phyloP scores from a whole-genome alignment of 1,140 invertebrate genomes.

The Drosophila eugracilis region DNA sequence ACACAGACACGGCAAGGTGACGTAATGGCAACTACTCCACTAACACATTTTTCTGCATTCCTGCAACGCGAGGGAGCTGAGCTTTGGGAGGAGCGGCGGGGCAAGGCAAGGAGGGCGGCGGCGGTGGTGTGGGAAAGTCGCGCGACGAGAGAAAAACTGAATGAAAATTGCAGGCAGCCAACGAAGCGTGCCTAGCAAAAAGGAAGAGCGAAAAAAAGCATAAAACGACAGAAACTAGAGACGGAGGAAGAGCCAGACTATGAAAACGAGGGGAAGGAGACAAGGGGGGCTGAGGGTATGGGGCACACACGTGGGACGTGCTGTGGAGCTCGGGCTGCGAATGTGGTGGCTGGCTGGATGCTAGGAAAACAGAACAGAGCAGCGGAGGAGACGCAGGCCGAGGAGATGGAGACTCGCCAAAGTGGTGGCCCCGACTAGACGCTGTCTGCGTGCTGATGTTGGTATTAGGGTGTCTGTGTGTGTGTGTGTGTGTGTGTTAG shows the following conservation, averaged over 20 bases:
- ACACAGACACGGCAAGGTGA: conserved; percentile 71
- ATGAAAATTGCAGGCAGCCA: conserved; percentile 75
- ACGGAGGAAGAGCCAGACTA: conserved; percentile 43
- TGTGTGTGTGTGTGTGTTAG: conserved; percentile 11
- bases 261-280: conserved; percentile 2
- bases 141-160: conserved; percentile 73
- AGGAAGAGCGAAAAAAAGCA: conserved; percentile 31
- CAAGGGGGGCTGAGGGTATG: background rate
- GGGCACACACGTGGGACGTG: conserved; percentile 54
- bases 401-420: conserved; percentile 35
- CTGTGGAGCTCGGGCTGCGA: conserved; percentile 23
- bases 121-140: conserved; percentile 20
- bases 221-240: conserved; percentile 51
- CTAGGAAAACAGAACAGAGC: conserved; percentile 50
- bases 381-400: background rate
- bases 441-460: conserved; percentile 15
- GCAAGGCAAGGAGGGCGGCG: conserved; percentile 2
- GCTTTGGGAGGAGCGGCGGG: too few species aligned
- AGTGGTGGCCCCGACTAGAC: conserved; percentile 49
- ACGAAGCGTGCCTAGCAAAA: conserved; percentile 68
- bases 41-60: conserved; percentile 85
- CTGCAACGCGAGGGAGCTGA: conserved; percentile 55
- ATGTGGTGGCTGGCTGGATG: conserved; percentile 18
- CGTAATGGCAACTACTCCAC: conserved; percentile 85
- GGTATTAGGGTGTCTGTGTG: background rate